phyloP scores from a whole-genome alignment of 1,140 invertebrate species.

The Nylanderia fulva region DNA sequence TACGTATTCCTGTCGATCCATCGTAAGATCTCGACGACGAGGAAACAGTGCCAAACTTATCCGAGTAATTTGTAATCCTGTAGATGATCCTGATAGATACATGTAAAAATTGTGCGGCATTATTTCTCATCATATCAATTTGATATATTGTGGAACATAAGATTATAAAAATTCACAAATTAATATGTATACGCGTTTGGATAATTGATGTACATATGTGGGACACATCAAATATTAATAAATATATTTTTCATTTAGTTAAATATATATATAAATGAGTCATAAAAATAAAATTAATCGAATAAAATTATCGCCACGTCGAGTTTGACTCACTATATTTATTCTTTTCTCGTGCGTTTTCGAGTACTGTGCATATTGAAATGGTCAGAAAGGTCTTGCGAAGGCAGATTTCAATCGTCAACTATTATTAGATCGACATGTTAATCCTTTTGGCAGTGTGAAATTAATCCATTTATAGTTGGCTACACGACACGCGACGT shows the following conservation, averaged over 20 bases:
- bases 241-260: too few species aligned
- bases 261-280: too few species aligned
- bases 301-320: too few species aligned
- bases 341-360: background rate
- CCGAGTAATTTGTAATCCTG: background rate
- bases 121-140: background rate
- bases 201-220: background rate
- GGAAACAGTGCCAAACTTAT: constrained; percentile 35
- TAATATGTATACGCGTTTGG: background rate
- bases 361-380: background rate
- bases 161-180: background rate
- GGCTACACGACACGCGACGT: constrained; percentile 94
- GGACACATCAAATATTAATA: too few species aligned
- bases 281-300: too few species aligned
- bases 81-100: too few species aligned
- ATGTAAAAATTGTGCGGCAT: background rate
- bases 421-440: background rate
- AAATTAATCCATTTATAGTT: constrained; percentile 87
- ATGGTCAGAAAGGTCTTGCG: background rate
- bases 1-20: background rate
- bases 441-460: background rate
- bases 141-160: background rate
- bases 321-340: background rate
- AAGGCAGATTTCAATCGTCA: background rate
- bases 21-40: background rate